Base-by-base conservation (phyloP, 1,140 invertebrate species). In the Thaumetopoea pityocampa region DNA sequence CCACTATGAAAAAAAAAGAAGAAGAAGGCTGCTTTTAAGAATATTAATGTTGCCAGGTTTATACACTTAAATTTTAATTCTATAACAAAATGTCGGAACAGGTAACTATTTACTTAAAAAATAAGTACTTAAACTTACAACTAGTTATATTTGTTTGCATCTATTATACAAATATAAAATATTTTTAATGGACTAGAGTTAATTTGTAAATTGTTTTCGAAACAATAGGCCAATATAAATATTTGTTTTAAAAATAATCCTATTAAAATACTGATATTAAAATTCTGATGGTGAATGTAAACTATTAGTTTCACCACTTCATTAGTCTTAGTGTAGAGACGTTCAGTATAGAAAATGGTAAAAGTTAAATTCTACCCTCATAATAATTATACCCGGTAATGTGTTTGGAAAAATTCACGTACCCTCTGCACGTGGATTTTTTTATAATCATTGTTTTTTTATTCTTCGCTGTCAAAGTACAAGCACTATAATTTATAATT, bases 121-220 rank as follows among this genome's bases (percentile, higher is more conserved):
- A 23, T 15, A 29, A 7, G 28, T 29, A 29, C 27, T 5, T 29
- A 5, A 5, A 16, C 6, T 16, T 29, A 41, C 5, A 12, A 16
- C 18, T 41, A 28, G 20, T 18, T 26, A 4, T n/a, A 19, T 12
- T 19, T 17, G 16, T 26, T 26, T 15, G 4, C 11, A 37, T n/a
- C n/a, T n/a, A n/a, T n/a, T n/a, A n/a, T n/a, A n/a, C n/a, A n/a
- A n/a, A 37, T 12, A 23, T 8, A 29, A 32, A 41, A 17, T 10
- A 5, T 32, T 23, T 41, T 28, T 8, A 32, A 16, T 24, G 38
- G 38, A 41, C 38, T 41, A 41, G 38, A 41, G 29, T 32, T 14
- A 16, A 17, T 41, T 41, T 41, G 38, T 41, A 41, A 11, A 22
- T 19, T 1, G 26, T 14, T 28, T 40, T 26, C 15, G 12, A 24